Evolutionary conservation across 2,797 vertebrate species (phyloP).

Genomic region (Coregonus ussuriensis): DNA sequence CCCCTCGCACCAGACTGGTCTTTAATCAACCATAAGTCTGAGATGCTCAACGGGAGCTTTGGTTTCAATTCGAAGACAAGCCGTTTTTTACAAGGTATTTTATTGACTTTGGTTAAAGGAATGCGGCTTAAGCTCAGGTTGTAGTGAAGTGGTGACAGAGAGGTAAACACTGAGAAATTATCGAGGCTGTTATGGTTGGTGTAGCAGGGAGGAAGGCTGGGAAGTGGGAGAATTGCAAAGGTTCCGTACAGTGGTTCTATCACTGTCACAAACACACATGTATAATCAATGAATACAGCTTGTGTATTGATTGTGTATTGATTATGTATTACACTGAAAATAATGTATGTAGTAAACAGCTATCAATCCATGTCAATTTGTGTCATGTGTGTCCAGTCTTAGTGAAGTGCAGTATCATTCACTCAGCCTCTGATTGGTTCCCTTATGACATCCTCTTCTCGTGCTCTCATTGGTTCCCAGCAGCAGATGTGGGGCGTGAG

Average conservation of each 20-base stretch:
- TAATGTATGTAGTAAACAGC: background rate
- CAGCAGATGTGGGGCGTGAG: conserved; percentile 47
- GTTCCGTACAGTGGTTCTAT: background rate
- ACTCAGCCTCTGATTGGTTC: background rate
- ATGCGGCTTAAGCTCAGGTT: background rate
- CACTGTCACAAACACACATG: background rate
- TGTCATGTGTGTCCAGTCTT: background rate
- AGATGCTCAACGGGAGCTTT: conserved; percentile 2
- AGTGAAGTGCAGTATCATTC: background rate
- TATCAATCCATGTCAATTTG: background rate
- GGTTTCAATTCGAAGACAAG: background rate
- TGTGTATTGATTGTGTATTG: background rate
- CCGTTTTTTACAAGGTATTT: conserved; percentile 4
- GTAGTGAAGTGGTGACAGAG: background rate
- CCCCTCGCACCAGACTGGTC: background rate
- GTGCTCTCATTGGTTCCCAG: conserved; percentile 18
- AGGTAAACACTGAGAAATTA: background rate
- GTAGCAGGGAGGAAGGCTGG: background rate
- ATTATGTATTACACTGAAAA: background rate
- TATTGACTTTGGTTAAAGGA: conserved; percentile 1
- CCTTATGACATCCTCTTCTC: background rate
- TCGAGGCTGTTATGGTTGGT: background rate
- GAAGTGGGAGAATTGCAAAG: background rate
- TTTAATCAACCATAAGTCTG: background rate
- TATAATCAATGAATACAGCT: background rate